Base-by-base conservation (phyloP, 2,888 invertebrate genomes). In the Ischnura elegans region DNA sequence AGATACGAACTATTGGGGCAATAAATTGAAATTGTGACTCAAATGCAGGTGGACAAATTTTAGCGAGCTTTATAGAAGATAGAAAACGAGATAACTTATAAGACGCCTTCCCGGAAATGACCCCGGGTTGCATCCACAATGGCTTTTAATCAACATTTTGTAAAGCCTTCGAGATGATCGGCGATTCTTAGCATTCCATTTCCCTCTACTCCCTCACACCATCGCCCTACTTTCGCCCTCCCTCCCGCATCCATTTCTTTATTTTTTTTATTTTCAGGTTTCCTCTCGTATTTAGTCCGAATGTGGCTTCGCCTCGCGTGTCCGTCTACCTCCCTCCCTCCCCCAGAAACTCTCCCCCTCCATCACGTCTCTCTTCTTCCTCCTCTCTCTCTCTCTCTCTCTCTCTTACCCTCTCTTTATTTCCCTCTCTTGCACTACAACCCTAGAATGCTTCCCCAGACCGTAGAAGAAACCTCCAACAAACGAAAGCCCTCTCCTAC, bases 221-320 rank as follows among this genome's bases (percentile, higher is more conserved):
- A 94, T 94, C 94, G 94, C 94, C 94, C 94, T 94, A 94, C 95
- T 95, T 95, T 95, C 96, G 95, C 95, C 95, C 25, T 25, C 10
- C 45, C 86, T 2, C 36, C 29, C 66, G 1, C 66, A n/a, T 6
- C 66, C 66, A 29, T 29, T 25, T 8, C 61, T 25, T 25, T 25
- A 10, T 6, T 51, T 76, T 36, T 61, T 76, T 76, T 29, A 25
- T 76, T 5, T 36, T 76, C 76, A 36, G 76, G 76, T 76, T 76
- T 76, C 76, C 76, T 76, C 36, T 76, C 76, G 76, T 76, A 36
- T 76, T 76, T 76, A 29, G 76, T 76, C 29, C 76, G 25, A 76
- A 76, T 76, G 76, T 36, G 76, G 76, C 76, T 76, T 76, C 93
- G 94, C 94, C 94, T 94, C 94, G 95, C 95, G 94, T 94, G 94